phyloP scores from a whole-genome alignment of 1,140 invertebrate species.

The Coptotermes formosanus region DNA sequence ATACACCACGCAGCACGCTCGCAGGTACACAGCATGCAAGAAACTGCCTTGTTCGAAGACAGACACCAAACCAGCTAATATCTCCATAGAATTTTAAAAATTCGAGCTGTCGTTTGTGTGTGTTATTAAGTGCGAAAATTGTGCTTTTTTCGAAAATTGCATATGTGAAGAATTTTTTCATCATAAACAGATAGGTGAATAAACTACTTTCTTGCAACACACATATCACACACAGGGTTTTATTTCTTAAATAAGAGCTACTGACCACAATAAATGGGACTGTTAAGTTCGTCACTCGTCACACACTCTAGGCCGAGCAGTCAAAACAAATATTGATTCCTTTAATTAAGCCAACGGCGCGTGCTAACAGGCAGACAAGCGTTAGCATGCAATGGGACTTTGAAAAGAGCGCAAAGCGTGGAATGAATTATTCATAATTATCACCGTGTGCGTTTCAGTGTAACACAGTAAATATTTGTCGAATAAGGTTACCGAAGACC shows the following conservation, averaged over 20 bases:
- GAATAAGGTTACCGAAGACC: background rate
- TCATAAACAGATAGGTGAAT: background rate
- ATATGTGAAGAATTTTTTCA: background rate
- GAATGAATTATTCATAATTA: constrained; percentile 14
- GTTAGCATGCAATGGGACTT: constrained; percentile 12
- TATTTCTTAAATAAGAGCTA: background rate
- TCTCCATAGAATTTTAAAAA: too few relatives aligned
- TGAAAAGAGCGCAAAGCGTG: background rate
- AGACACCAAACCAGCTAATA: too few relatives aligned
- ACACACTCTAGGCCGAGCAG: background rate
- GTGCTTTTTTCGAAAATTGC: too few relatives aligned
- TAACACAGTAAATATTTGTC: background rate
- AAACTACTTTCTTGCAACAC: background rate
- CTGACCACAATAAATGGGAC: background rate
- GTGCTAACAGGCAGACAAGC: constrained; percentile 2
- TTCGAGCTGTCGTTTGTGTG: too few relatives aligned
- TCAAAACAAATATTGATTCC: constrained; percentile 19
- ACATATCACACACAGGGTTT: background rate
- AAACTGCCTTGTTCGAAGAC: too few relatives aligned
- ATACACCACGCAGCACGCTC: too few relatives aligned
- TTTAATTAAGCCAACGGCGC: constrained; percentile 10
- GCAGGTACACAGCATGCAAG: too few relatives aligned
- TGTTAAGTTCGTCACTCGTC: background rate
- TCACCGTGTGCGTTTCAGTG: background rate
- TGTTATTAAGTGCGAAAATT: too few relatives aligned